A percentile compares a stretch with the other conserved stretches of the same genome.
Evolutionary conservation across 2,888 invertebrate genomes (phyloP).

Genomic region (Drosophila melanosoma): DNA sequence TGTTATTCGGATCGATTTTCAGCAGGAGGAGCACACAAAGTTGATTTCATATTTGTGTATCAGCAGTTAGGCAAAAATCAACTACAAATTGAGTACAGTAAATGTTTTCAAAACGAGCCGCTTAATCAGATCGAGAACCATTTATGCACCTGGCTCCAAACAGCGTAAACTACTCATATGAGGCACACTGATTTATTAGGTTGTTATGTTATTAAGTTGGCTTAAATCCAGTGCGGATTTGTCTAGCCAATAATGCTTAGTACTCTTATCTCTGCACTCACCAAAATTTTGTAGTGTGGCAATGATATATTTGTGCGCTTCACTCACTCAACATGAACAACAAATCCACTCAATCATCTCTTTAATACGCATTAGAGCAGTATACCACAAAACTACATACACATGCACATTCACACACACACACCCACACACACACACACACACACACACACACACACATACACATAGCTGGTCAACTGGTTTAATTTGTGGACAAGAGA

Average conservation of each 20-base stretch:
- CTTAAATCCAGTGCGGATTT: slow-evolving; percentile 60
- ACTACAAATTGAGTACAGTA: slow-evolving; percentile 48
- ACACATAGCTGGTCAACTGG: slow-evolving; percentile 16
- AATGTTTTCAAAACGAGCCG: slow-evolving; percentile 35
- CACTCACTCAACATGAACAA: slow-evolving; percentile 61
- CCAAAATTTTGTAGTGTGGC: slow-evolving; percentile 50
- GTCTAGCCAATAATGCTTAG: slow-evolving; percentile 57
- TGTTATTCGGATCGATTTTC: not conserved
- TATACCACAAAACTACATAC: slow-evolving; percentile 15
- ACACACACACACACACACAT: not conserved
- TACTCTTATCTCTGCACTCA: slow-evolving; percentile 39
- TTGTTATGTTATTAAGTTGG: slow-evolving; percentile 52
- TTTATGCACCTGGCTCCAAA: slow-evolving; percentile 43
- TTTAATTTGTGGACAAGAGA: slow-evolving; percentile 19
- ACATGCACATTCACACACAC: not conserved
- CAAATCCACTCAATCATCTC: slow-evolving; percentile 80
- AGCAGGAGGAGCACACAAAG: not conserved
- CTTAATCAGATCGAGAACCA: slow-evolving; percentile 32
- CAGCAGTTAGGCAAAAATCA: slow-evolving; percentile 42
- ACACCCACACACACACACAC: not conserved
- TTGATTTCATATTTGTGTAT: slow-evolving; percentile 19
- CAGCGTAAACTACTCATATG: slow-evolving; percentile 14
- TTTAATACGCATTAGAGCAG: slow-evolving; percentile 62
- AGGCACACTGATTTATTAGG: slow-evolving; percentile 55
- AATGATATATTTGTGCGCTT: slow-evolving; percentile 59